Base-by-base conservation (phyloP, 2,888 invertebrate genomes). In the Syrphus vitripennis region DNA sequence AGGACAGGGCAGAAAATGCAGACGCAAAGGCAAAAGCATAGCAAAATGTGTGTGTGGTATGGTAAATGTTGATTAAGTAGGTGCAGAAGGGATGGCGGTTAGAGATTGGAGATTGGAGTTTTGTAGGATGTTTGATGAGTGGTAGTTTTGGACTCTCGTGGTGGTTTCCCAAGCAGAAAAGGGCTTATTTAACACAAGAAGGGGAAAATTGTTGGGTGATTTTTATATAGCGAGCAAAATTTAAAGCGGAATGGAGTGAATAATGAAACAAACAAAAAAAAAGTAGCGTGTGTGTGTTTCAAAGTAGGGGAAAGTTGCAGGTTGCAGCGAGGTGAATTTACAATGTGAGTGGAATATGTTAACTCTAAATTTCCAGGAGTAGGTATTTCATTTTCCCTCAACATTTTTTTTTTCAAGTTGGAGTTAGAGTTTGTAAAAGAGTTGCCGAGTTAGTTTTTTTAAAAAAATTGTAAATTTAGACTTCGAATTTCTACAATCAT, bases 271-370 rank as follows among this genome's bases (percentile, higher is more conserved):
- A 55, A 16, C 10, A 29, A 55, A 29, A 3, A 29, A 16, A 55
- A 9, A 1, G 16, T 4, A 4, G 7, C 24, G 21, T 1, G 37
- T 37, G 4, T 10, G 3, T 4, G 6, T 10, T 24, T n/a, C n/a
- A n/a, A 9, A 10, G 19, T 5, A 79, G 72, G 79, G 79, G 79
- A 59, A 70, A 50, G 45, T 29, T 70, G 69, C 61, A 75, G 2
- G 53, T 45, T 70, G 75, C 61, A 75, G 2, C 21, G 72, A 14
- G 80, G 74, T 81, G 75, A 69, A 34, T 69, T 34, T 1, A 3
- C 0, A 19, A 34, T n/a, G 2, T 79, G 65, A 72, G 79, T 79
- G 65, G 37, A 42, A 16, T 55, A 42, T 14, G 3, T 29, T 26
- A 14, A 55, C 53, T 37, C 6, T 12, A 63, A 4, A 16, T 31